A percentile compares a stretch with the other conserved stretches of the same genome.
These are phyloP conservation scores for Casuarius casuarius DNA, from an alignment of 2,113 vertebrate genomes.

Conservation along the genomic window DNA sequence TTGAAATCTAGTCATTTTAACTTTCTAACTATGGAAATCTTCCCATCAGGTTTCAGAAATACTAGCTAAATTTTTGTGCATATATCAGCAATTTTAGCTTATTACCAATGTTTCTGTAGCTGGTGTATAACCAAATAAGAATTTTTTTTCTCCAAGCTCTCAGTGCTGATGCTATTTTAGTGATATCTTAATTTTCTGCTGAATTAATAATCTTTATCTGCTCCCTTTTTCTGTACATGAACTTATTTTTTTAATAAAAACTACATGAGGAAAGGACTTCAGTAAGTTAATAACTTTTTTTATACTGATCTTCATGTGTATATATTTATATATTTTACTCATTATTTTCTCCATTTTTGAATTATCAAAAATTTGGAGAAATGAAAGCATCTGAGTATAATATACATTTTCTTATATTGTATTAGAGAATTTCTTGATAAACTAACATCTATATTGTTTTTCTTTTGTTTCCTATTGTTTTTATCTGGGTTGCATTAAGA, in stretches of 20 bases:
- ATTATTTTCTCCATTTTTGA: not conserved
- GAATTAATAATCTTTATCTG: not conserved
- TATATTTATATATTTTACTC: not conserved
- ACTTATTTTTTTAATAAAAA: not conserved
- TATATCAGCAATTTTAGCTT: not conserved
- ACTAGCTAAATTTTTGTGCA: not conserved
- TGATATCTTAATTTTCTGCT: not conserved
- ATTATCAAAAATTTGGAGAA: not conserved
- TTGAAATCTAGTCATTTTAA: not conserved
- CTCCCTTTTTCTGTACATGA: fast-evolving
- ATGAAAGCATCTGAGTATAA: not conserved
- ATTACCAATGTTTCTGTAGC: not conserved
- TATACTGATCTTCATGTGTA: not conserved
- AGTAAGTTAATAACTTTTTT: not conserved
- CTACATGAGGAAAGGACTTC: not conserved
- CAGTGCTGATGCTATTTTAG: not conserved
- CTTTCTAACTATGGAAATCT: not conserved
- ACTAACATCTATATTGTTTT: not conserved
- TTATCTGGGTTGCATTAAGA: not conserved
- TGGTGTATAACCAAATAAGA: not conserved
- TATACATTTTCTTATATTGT: not conserved
- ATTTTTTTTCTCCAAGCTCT: not conserved
- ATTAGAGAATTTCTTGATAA: not conserved
- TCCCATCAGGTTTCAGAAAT: not conserved
- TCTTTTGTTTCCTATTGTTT: not conserved